These are phyloP conservation scores for Piprites chloris DNA, from an alignment of 2,113 vertebrate genomes.

Conservation along the genomic window DNA sequence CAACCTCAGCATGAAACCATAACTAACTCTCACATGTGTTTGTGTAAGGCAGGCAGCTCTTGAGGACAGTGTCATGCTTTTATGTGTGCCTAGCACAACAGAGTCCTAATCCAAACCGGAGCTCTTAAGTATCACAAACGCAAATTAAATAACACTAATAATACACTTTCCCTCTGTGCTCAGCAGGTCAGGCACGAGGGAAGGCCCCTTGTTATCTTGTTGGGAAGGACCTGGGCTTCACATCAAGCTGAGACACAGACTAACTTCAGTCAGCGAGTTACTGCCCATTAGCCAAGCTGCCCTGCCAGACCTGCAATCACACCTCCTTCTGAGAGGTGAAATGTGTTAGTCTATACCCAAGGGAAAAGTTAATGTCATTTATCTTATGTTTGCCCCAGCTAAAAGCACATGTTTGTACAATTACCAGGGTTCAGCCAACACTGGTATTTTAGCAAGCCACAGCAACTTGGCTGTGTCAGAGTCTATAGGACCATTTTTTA, in stretches of 20 bases:
- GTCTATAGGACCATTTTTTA: not conserved
- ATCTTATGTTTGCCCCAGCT: constrained; percentile 12
- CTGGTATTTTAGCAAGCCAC: constrained; percentile 39
- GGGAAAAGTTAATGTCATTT: constrained; percentile 18
- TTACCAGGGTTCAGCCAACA: constrained; percentile 14
- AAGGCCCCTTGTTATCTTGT: not conserved
- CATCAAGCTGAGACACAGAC: not conserved
- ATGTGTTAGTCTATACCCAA: not conserved
- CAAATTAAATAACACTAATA: constrained; percentile 31
- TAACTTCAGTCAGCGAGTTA: not conserved
- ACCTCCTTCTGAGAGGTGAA: not conserved
- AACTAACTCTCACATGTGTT: not conserved
- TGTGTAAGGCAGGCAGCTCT: constrained; percentile 9
- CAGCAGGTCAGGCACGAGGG: not conserved
- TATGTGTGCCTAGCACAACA: not conserved
- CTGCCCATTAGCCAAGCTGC: not conserved
- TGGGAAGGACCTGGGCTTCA: not conserved
- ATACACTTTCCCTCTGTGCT: not conserved
- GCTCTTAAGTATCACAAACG: not conserved
- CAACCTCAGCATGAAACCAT: not conserved
- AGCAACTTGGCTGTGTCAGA: constrained; percentile 23
- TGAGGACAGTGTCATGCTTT: not conserved
- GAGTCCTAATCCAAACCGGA: not conserved
- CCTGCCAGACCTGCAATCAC: not conserved
- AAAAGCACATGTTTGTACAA: not conserved